phyloP scores from a whole-genome alignment of 2,113 vertebrate species.

The Motacilla tschutschensis region DNA sequence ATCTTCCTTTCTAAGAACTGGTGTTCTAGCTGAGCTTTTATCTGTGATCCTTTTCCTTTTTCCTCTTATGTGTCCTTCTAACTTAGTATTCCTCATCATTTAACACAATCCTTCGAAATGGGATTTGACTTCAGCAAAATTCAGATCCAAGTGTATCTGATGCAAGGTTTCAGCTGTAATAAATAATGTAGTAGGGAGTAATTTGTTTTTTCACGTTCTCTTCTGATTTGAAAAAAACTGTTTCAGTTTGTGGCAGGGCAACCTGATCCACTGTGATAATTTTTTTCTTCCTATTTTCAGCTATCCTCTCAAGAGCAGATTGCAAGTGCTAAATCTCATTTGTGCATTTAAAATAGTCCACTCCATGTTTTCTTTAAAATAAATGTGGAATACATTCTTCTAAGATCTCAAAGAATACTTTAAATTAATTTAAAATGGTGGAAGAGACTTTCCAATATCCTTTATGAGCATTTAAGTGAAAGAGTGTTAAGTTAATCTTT shows the following conservation, averaged over 20 bases:
- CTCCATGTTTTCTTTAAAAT: not conserved
- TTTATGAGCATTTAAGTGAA: not conserved
- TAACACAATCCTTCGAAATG: not conserved
- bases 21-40: not conserved
- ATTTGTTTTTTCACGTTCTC: not conserved
- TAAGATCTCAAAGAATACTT: not conserved
- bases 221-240: not conserved
- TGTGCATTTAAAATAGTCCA: not conserved
- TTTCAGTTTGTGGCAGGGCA: not conserved
- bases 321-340: not conserved
- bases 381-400: not conserved
- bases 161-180: not conserved
- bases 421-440: not conserved
- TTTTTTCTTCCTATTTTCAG: not conserved
- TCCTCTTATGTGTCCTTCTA: not conserved
- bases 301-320: not conserved
- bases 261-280: not conserved
- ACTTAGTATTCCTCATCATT: not conserved
- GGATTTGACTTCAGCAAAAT: not conserved
- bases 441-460: not conserved
- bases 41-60: not conserved
- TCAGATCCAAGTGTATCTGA: not conserved
- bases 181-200: not conserved
- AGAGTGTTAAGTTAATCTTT: not conserved
- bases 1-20: not conserved